phyloP scores from a whole-genome alignment of 2,113 vertebrate species.

The Octodon degus region DNA sequence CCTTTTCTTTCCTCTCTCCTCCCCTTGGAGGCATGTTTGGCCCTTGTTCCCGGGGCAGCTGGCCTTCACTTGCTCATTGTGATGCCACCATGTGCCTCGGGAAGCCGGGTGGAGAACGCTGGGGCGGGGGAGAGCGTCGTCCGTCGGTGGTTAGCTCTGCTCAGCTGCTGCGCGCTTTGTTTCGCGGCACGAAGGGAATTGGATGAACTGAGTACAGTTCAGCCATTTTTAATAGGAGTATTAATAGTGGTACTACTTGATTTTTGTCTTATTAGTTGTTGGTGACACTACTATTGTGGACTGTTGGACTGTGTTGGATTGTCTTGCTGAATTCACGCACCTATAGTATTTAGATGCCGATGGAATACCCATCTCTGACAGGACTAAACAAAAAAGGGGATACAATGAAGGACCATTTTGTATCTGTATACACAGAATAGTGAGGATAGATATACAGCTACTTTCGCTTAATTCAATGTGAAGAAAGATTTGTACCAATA shows the following conservation, averaged over 20 bases:
- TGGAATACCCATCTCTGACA: no score
- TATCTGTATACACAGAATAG: no score
- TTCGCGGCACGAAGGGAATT: neutral
- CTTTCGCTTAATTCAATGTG: no score
- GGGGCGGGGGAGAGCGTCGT: neutral
- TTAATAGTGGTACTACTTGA: neutral
- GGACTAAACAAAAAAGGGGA: no score
- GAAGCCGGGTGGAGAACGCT: neutral
- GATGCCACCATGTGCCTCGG: no score
- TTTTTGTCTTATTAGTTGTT: constrained; percentile 2
- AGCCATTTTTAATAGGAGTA: neutral
- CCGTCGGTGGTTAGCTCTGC: neutral
- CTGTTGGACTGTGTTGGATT: no score
- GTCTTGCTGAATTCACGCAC: no score
- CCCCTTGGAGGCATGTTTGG: neutral
- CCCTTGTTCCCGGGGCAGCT: neutral
- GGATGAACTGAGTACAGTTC: neutral
- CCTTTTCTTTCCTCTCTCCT: neutral
- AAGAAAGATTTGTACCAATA: no score
- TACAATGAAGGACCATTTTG: no score
- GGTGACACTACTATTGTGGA: neutral
- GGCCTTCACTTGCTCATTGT: neutral
- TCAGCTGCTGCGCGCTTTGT: neutral
- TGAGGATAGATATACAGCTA: no score
- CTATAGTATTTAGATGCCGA: no score